phyloP scores from a whole-genome alignment of 1,140 invertebrate species.

The Drosophila nasuta region DNA sequence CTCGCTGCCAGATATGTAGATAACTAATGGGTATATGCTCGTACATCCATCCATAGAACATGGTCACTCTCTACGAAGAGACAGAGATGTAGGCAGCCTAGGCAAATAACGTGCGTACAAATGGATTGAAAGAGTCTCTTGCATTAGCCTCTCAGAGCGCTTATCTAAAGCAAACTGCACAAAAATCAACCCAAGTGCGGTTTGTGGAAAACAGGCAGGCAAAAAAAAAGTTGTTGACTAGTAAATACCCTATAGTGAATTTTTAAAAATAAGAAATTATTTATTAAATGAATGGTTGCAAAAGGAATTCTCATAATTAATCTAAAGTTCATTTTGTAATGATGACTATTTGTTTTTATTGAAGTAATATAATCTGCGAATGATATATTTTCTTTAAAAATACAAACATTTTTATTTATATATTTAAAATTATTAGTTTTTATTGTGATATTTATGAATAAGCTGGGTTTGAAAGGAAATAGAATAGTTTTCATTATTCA shows the following conservation, averaged over 20 bases:
- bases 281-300: no score
- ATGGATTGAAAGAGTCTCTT: slow-evolving; percentile 49
- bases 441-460: no score
- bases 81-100: slow-evolving; percentile 11
- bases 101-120: slow-evolving; percentile 43
- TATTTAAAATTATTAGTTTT: no score
- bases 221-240: background rate
- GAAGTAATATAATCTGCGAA: no score
- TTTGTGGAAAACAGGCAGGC: background rate
- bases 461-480: no score
- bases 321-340: no score
- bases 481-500: no score
- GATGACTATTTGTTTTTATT: no score
- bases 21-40: slow-evolving; percentile 31
- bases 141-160: slow-evolving; percentile 35
- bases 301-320: no score
- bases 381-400: no score
- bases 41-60: background rate
- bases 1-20: slow-evolving; percentile 26
- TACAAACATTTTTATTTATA: no score
- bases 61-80: background rate
- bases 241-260: slow-evolving; percentile 1
- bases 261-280: background rate
- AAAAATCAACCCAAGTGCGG: slow-evolving; percentile 11
- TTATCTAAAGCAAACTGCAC: slow-evolving; percentile 55